These are phyloP conservation scores for Drosophila miranda DNA, from an alignment of 1,140 invertebrate species.

Conservation along the genomic window DNA sequence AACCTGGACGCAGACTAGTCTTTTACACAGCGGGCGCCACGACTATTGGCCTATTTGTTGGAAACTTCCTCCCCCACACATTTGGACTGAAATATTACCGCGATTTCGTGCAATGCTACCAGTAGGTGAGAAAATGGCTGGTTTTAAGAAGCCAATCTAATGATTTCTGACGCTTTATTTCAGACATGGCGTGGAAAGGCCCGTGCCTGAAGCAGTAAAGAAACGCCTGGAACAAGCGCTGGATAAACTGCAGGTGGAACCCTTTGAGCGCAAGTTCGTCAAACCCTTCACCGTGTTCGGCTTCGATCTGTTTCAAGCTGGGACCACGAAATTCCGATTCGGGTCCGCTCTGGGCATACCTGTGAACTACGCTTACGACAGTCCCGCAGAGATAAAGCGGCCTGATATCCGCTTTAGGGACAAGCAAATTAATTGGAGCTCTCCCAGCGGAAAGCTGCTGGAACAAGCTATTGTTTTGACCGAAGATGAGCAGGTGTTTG, in stretches of 20 bases:
- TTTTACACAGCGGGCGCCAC: constrained; percentile 62
- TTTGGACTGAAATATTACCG: constrained; percentile 83
- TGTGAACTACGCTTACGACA: constrained; percentile 84
- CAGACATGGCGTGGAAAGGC: constrained; percentile 83
- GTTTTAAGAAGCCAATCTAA: constrained; percentile 4
- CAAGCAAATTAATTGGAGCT: constrained; percentile 85
- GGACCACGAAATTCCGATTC: constrained; percentile 71
- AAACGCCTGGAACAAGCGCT: constrained; percentile 83
- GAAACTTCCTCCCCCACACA: constrained; percentile 83
- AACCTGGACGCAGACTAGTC: constrained; percentile 46
- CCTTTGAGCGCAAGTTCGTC: constrained; percentile 75
- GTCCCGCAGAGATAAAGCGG: constrained; percentile 82
- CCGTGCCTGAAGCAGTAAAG: constrained; percentile 79
- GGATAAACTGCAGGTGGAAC: constrained; percentile 83
- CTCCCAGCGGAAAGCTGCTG: constrained; percentile 85
- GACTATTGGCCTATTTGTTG: constrained; percentile 58
- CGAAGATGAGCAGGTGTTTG: constrained; percentile 90
- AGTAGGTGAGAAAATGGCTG: constrained; percentile 77
- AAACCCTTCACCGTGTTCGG: constrained; percentile 86
- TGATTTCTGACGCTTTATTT: background rate
- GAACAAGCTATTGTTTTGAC: constrained; percentile 87
- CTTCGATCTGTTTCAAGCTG: constrained; percentile 85
- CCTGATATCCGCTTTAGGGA: constrained; percentile 83
- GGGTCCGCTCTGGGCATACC: constrained; percentile 87
- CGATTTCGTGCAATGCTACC: constrained; percentile 83